Percentiles rank a stretch among this genome's conserved stretches.
Conservation (phyloP, 1,140 invertebrate genomes). For the Pogonus chalceus region DNA sequence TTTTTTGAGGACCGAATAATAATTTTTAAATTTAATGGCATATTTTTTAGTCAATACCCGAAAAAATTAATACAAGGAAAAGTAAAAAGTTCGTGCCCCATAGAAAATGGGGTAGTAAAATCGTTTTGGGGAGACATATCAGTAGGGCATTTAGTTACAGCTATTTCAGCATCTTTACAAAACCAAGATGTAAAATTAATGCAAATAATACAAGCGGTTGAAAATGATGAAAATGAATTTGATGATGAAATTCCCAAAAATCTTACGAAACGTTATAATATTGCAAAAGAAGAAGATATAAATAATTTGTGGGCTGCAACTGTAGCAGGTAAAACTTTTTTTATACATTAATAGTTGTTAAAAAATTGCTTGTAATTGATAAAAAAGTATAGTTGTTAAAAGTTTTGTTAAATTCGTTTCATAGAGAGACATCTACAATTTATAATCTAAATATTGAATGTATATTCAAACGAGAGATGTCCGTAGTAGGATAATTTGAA, state of each 20-base stretch:
- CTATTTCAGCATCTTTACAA: conserved; percentile 45
- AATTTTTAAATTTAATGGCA: too few species aligned
- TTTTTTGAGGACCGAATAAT: too few species aligned
- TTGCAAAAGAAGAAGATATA: conserved; percentile 32
- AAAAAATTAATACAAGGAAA: conserved; percentile 18
- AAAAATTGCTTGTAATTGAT: too few species aligned
- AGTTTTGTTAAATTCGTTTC: too few species aligned
- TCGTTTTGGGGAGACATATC: conserved; percentile 47
- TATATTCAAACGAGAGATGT: too few species aligned
- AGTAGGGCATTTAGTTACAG: conserved; percentile 44
- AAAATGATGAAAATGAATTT: conserved; percentile 15
- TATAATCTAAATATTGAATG: too few species aligned
- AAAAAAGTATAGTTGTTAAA: too few species aligned
- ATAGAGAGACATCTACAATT: too few species aligned
- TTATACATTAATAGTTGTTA: too few species aligned
- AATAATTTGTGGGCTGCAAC: conserved; percentile 50
- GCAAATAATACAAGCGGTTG: conserved; percentile 19
- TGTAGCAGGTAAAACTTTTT: conserved; percentile 41
- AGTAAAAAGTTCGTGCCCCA: conserved; percentile 36
- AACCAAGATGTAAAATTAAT: conserved; percentile 39
- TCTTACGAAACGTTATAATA: not conserved
- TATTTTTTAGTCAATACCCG: not conserved
- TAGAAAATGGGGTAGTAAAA: conserved; percentile 48
- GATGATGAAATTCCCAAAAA: conserved; percentile 5
- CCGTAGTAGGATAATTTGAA: too few species aligned